Percentiles rank a stretch among this genome's conserved stretches.
Evolutionary conservation across 2,113 vertebrate genomes (phyloP).

Genomic region (Pseudopodoces humilis): DNA sequence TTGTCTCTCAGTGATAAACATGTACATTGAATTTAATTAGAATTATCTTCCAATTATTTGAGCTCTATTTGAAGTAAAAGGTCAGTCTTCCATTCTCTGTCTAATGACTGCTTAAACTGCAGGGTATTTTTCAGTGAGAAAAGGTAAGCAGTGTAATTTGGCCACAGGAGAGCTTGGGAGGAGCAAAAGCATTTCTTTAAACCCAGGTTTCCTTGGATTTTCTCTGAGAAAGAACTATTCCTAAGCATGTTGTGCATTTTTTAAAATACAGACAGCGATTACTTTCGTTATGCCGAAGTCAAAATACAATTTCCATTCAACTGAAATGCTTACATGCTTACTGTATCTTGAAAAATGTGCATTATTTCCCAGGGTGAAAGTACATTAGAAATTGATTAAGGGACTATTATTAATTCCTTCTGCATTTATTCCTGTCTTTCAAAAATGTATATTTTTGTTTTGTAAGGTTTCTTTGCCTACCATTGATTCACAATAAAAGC

Average conservation of each 20-base stretch:
- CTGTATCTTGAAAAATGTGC: not conserved
- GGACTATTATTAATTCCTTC: not conserved
- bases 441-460: not conserved
- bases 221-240: not conserved
- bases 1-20: not conserved
- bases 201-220: not conserved
- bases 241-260: not conserved
- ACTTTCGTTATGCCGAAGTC: not conserved
- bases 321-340: not conserved
- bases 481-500: not conserved
- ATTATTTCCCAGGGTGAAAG: not conserved
- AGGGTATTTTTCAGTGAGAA: not conserved
- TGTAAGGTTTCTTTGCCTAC: not conserved
- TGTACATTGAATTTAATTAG: not conserved
- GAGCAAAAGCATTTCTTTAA: not conserved
- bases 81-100: not conserved
- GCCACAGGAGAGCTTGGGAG: not conserved
- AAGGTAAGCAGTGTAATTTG: not conserved
- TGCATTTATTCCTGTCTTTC: not conserved
- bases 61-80: not conserved
- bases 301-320: not conserved
- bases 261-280: not conserved
- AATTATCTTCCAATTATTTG: not conserved
- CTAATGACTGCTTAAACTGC: not conserved
- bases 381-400: not conserved